Evolutionary conservation across 92 coral and sea anemone species (phyloP), one percentile per base, ranked within the genome.

Genomic region (Epizoanthus ramosus): DNA sequence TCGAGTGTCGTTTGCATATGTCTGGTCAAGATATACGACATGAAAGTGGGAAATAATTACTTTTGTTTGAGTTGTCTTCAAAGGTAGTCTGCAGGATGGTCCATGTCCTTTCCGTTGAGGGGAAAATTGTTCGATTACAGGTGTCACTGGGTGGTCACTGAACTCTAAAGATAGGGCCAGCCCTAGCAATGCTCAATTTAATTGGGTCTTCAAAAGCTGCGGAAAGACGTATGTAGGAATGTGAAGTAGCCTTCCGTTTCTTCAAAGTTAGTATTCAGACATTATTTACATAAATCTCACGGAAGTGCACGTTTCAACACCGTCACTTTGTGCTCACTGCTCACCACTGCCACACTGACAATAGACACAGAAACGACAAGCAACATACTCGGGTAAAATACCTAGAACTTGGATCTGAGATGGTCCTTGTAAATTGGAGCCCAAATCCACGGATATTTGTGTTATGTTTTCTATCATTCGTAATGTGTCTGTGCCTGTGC

Each of bases 401-500:
- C 4, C 5, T 3, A 37, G 43, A 37, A 37, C 43, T 37, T 37
- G 5, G 43, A 37, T 37, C 43, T 16, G 52, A 21, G 17, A 77
- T 77, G 71, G 10, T 6, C 24, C 23, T 63, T 31, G 8, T 17
- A 61, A 77, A 19, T 18, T 77, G 14, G 23, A 18, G n/a, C 23
- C 14, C 68, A 19, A 21, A 37, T 22, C 64, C 16, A 18, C 23
- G 28, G 0, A 21, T n/a, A 14, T 10, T 8, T 41, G 14, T 2
- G 3, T 3, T 15, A 15, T 60, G 24, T 61, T 22, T 63, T 21
- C 7, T 45, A 3, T 77, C 13, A 43, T 15, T 63, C 0, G 59
- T 41, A n/a, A 35, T 77, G 70, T 67, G 72, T 18, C 15, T 67
- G 47, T 57, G 23, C 41, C 54, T 54, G 23, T 63, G 71, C 19